Evolutionary conservation across 2,888 invertebrate genomes (phyloP).

Genomic region (Drosophila longiperda): DNA sequence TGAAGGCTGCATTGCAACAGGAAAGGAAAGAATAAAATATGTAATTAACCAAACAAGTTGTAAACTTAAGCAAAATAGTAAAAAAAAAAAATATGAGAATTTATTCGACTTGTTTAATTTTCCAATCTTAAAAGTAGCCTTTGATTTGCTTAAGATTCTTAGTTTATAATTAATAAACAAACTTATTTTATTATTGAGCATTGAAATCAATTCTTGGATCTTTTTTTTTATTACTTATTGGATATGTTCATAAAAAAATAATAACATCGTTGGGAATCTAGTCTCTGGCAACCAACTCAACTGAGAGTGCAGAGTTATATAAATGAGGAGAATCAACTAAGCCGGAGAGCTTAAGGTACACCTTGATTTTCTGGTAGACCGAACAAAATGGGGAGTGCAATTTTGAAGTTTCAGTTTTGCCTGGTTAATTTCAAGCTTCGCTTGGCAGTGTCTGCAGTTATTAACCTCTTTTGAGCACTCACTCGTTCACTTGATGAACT

Average conservation of each 20-base stretch:
- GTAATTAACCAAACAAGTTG: not conserved
- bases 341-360: not conserved
- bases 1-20: not conserved
- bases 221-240: not conserved
- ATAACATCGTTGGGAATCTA: not conserved
- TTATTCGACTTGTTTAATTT: not conserved
- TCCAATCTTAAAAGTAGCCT: not conserved
- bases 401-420: slow-evolving; percentile 26
- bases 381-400: slow-evolving; percentile 19
- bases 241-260: too few species aligned
- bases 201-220: not conserved
- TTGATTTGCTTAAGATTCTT: not conserved
- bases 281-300: not conserved
- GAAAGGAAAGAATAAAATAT: not conserved
- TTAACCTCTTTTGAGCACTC: slow-evolving; percentile 57
- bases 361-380: slow-evolving; percentile 10
- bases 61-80: not conserved
- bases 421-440: slow-evolving; percentile 30
- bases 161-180: not conserved
- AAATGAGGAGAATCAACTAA: not conserved
- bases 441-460: slow-evolving; percentile 44
- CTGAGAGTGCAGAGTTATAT: not conserved
- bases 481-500: slow-evolving; percentile 49
- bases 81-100: not conserved
- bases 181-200: not conserved